Percentiles rank a stretch among this genome's conserved stretches.
phyloP scores from a whole-genome alignment of 2,797 vertebrate species.

The Chaenodraco wilsoni region DNA sequence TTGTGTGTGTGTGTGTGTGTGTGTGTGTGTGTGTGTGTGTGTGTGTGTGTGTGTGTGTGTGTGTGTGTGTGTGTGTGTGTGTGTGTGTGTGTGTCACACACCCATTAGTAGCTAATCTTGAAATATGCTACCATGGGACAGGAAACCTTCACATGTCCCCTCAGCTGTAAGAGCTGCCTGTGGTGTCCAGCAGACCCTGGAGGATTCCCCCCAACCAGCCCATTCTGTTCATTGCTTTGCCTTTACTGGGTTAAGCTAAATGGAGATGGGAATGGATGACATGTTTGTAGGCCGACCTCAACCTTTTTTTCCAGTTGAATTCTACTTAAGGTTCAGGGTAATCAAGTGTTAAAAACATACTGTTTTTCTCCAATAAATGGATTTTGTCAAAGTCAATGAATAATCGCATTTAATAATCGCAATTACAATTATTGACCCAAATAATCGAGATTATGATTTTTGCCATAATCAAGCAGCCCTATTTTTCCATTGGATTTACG shows the following conservation, averaged over 20 bases:
- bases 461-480: no score
- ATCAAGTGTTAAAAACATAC: no score
- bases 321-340: no score
- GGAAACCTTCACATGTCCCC: constrained; percentile 62
- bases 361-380: no score
- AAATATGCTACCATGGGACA: constrained; percentile 56
- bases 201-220: constrained; percentile 23
- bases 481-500: no score
- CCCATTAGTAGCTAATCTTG: constrained; percentile 52
- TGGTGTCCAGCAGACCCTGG: constrained; percentile 20
- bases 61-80: background rate
- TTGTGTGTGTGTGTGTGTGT: constrained; percentile 24
- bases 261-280: background rate
- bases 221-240: background rate
- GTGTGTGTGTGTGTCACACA: constrained; percentile 1
- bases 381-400: no score
- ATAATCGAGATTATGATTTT: no score
- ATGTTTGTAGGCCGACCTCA: no score
- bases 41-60: constrained; percentile 15
- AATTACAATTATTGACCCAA: no score
- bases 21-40: constrained; percentile 27
- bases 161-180: constrained; percentile 28
- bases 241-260: background rate
- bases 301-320: no score
- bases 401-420: no score